Evolutionary conservation across 2,113 vertebrate genomes (phyloP).

Genomic region (Tiliqua scincoides): DNA sequence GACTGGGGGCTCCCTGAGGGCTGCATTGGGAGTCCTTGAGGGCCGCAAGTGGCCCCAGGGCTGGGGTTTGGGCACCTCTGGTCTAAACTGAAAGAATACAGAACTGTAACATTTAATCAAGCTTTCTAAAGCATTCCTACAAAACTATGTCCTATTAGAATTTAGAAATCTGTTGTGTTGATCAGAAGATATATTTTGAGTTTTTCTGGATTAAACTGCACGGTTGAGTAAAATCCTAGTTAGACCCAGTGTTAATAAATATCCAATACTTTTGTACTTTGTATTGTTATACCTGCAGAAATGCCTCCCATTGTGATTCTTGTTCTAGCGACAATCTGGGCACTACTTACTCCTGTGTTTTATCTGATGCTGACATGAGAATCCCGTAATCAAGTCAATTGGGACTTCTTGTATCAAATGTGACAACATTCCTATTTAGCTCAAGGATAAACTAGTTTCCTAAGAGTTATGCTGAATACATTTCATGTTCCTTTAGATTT

Average conservation of each 20-base stretch:
- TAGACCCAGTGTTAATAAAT: slow-evolving; percentile 19
- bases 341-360: not conserved
- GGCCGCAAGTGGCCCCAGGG: too few species aligned
- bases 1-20: too few species aligned
- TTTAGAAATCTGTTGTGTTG: slow-evolving; percentile 33
- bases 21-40: too few species aligned
- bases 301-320: not conserved
- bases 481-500: not conserved
- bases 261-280: not conserved
- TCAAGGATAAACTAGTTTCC: not conserved
- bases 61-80: too few species aligned
- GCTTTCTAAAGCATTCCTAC: not conserved
- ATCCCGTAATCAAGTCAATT: not conserved
- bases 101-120: too few species aligned
- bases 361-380: not conserved
- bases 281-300: not conserved
- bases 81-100: too few species aligned
- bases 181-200: slow-evolving; percentile 33
- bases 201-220: slow-evolving; percentile 37
- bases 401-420: not conserved
- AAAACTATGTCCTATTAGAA: slow-evolving; percentile 34
- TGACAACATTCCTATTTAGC: not conserved
- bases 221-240: slow-evolving; percentile 36
- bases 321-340: not conserved
- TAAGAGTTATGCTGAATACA: not conserved